Evolutionary conservation across 2,797 vertebrate species (phyloP), one percentile per base, ranked within the genome.

Genomic region (Spheniscus humboldti): DNA sequence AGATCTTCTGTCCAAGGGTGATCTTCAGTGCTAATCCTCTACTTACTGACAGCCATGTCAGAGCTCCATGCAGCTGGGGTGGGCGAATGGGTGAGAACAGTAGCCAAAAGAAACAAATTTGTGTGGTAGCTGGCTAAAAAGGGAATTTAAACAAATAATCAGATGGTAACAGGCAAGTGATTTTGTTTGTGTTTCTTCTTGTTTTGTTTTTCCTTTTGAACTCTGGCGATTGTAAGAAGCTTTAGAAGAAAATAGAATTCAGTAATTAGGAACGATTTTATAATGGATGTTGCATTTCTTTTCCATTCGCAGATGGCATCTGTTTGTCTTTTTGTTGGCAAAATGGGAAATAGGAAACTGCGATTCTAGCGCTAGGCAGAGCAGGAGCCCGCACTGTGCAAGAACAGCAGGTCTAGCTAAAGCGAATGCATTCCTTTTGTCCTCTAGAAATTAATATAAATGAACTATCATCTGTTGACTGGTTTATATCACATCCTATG

Each of bases 401-500:
- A 93, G 84, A 97, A 45, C 82, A 94, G 95, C 94, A 96, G 92
- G 41, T 96, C 95, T 94, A 90, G 86, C 93, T 96, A 64, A 95
- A 94, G 90, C 41, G 94, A 98, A 98, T 97, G 98, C 98, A 98
- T 99, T 99, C 99, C 98, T 98, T 98, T 97, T 97, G 97, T 98
- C 98, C 98, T 98, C 98, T 98, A 98, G 98, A 98, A 97, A 98
- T 98, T 98, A 97, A 98, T 98, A 97, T 97, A 97, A 97, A 97
- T 96, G 94, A 97, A 98, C 98, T 98, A 98, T 98, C 98, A 98
- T 98, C 98, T 99, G 97, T 97, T 98, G 97, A 98, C 98, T 98
- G 97, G 98, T 98, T 98, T 98, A 98, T 98, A 98, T 98, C 98
- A 97, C 99, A 99, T 99, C 98, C 98, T 99, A 99, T 99, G 99